Base-by-base conservation (phyloP, 2,888 invertebrate genomes). In the Neoitamus cyanurus region DNA sequence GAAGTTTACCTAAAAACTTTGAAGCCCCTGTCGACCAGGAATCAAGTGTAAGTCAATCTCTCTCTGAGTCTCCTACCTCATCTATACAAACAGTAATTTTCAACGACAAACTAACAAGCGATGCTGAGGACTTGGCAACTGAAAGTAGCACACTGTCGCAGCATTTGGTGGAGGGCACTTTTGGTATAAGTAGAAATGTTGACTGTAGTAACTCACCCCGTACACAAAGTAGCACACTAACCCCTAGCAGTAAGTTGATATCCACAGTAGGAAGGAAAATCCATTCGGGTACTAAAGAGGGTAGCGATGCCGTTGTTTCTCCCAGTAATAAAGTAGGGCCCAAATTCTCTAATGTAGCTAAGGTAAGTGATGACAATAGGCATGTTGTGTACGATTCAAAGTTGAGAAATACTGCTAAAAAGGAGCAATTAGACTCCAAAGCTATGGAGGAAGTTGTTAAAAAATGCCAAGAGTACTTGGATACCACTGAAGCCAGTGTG, bases 91-190 rank as follows among this genome's bases (percentile, higher is more conserved):
- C 92, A 84, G 92, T 93, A 89, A 92, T 93, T 86, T 92, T 92
- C 88, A 92, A 92, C 89, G 92, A 92, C 87, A 92, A 92, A 90
- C 92, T 93, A 92, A 92, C 92, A 87, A 92, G 92, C 89, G 92
- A 92, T 88, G 89, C 34, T 80, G 72, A 31, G 25, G 34, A 25
- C 31, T 15, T 6, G 9, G 20, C 13, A 25, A 48, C 11, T 34
- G 34, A 36, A 30, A 31, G 11, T 58, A 15, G n/a, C n/a, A 28
- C 83, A 73, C 4, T 70, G 25, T 73, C 73, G 31, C 73, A 75
- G 83, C 73, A 58, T 75, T 15, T 36, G 83, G 83, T 83, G 75
- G 73, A 73, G 83, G 83, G 72, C n/a, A 46, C 46, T 70, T 73
- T 75, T 48, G 58, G 37, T 30, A 30, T 69, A 70, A 30, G 42